These are phyloP conservation scores for Struthio camelus DNA, from an alignment of 2,113 vertebrate species.

Conservation along the genomic window DNA sequence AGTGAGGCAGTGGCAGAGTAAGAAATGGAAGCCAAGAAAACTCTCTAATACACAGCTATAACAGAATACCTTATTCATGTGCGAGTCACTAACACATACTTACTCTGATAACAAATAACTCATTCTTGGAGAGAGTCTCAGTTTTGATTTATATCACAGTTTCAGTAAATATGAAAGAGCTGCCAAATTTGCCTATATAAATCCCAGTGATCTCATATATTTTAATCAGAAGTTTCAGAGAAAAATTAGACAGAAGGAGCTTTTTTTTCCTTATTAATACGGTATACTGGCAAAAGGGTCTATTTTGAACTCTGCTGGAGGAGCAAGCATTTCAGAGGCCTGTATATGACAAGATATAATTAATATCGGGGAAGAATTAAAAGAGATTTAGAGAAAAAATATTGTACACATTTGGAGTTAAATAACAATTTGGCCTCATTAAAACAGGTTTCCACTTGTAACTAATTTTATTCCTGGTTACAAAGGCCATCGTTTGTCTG, in stretches of 20 bases:
- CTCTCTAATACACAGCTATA: slow-evolving; percentile 41
- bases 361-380: slow-evolving; percentile 54
- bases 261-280: neutral
- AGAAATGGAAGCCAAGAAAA: slow-evolving; percentile 49
- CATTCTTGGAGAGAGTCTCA: slow-evolving; percentile 27
- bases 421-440: slow-evolving; percentile 69
- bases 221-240: slow-evolving; percentile 36
- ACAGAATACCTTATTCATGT: slow-evolving; percentile 42
- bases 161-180: slow-evolving; percentile 41
- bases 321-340: neutral
- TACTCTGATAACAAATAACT: slow-evolving; percentile 43
- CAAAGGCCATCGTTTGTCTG: slow-evolving; percentile 48
- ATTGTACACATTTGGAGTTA: slow-evolving; percentile 55
- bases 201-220: slow-evolving; percentile 32
- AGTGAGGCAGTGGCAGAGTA: slow-evolving; percentile 13
- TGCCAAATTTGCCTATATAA: slow-evolving; percentile 45
- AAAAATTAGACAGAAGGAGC: slow-evolving; percentile 3
- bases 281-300: neutral
- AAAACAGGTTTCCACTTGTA: slow-evolving; percentile 39
- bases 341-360: slow-evolving; percentile 56
- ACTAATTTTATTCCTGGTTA: slow-evolving; percentile 60
- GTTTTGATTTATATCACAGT: slow-evolving; percentile 44
- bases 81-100: slow-evolving; percentile 47
- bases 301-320: slow-evolving; percentile 14
- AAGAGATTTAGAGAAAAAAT: slow-evolving; percentile 39